These are phyloP conservation scores for Spheniscus mendiculus DNA, from an alignment of 2,113 vertebrate genomes.

Conservation along the genomic window DNA sequence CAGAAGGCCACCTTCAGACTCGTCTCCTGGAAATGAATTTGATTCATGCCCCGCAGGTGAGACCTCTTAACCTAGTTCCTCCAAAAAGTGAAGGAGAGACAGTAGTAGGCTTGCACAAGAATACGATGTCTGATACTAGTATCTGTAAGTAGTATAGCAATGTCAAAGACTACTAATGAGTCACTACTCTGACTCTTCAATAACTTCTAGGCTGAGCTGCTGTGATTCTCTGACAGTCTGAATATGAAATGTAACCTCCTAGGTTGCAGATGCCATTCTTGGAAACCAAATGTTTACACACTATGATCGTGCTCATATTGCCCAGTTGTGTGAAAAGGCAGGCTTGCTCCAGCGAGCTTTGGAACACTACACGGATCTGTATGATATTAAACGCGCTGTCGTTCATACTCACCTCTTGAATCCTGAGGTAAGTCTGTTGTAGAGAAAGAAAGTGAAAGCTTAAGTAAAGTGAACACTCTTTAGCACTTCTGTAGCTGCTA, in stretches of 20 bases:
- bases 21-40: constrained; percentile 94
- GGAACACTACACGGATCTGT: constrained; percentile 90
- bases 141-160: background rate
- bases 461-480: background rate
- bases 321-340: constrained; percentile 93
- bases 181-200: background rate
- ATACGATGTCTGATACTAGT: background rate
- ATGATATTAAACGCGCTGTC: constrained; percentile 89
- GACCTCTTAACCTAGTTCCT: background rate
- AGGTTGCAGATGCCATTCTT: constrained; percentile 94
- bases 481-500: background rate
- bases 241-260: background rate
- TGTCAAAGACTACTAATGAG: background rate
- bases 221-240: background rate
- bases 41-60: constrained; percentile 91
- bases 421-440: constrained; percentile 75
- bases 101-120: background rate
- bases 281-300: constrained; percentile 96
- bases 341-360: constrained; percentile 89
- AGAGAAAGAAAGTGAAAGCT: background rate
- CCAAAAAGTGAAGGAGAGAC: background rate
- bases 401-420: constrained; percentile 93
- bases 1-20: constrained; percentile 91
- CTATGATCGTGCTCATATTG: constrained; percentile 88
- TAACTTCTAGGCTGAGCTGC: background rate